These are phyloP conservation scores for Cephus spinipes DNA, from an alignment of 2,888 invertebrate genomes.

Conservation along the genomic window DNA sequence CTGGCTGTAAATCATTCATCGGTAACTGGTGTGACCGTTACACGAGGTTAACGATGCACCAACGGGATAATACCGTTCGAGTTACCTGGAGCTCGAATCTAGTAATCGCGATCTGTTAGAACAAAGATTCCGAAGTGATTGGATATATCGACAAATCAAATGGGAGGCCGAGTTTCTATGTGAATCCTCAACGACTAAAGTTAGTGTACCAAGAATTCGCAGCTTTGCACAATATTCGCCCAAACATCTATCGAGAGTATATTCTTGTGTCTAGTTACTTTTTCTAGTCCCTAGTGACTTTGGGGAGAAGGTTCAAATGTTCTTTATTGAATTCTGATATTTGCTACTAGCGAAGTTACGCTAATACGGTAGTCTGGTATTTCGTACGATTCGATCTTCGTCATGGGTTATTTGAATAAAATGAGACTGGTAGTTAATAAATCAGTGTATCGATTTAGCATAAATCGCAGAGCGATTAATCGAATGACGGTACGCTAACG, in stretches of 20 bases:
- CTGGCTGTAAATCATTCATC: not conserved
- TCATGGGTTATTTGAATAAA: not conserved
- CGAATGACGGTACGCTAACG: not conserved
- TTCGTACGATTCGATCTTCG: not conserved
- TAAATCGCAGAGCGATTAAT: not conserved
- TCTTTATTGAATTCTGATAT: not conserved
- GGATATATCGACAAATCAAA: not conserved
- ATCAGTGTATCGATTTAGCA: not conserved
- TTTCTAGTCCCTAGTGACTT: not conserved
- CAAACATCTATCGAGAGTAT: too few relatives aligned
- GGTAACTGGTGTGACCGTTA: not conserved
- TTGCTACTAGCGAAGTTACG: not conserved
- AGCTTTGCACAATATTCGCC: not conserved
- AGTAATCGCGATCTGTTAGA: not conserved
- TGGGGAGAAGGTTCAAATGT: not conserved
- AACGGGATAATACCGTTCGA: not conserved
- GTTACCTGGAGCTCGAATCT: not conserved
- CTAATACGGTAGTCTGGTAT: not conserved
- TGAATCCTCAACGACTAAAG: not conserved
- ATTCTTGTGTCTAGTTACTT: too few relatives aligned
- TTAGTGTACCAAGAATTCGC: not conserved
- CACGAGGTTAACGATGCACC: not conserved
- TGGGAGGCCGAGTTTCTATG: not conserved
- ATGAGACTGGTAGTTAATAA: not conserved
- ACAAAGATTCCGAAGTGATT: not conserved